A percentile compares a stretch with the other conserved stretches of the same genome.
Conservation (phyloP, 35 echinoderm and acorn worm genomes). For the Apostichopus parvimensis region DNA sequence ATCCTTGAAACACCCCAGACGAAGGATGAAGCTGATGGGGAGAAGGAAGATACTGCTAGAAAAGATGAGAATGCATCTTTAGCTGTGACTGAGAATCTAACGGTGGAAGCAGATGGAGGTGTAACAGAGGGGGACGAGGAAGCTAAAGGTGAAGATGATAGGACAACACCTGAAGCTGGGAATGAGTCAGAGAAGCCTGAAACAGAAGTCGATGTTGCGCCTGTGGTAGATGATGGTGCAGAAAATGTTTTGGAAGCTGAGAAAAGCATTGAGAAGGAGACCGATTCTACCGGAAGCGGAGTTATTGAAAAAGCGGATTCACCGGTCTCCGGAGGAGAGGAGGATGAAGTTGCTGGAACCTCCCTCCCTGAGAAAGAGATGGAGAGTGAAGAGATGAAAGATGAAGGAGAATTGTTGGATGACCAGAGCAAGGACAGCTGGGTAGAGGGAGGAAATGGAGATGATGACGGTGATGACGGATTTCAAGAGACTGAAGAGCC, state of each 20-base stretch:
- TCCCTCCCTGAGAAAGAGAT: background rate
- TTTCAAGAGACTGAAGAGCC: slow-evolving; percentile 8
- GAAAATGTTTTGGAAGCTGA: background rate
- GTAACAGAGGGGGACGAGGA: background rate
- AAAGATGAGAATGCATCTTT: background rate
- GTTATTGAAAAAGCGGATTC: background rate
- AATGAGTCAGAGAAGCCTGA: slow-evolving; percentile 8
- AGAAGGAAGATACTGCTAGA: background rate
- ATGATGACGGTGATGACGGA: background rate
- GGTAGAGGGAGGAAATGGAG: background rate
- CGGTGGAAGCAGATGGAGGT: no score
- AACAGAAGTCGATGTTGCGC: background rate
- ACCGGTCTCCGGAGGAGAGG: background rate
- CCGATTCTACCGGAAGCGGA: background rate
- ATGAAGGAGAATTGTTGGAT: slow-evolving; percentile 15
- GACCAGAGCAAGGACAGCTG: slow-evolving; percentile 6
- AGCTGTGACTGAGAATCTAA: background rate
- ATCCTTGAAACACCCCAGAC: background rate
- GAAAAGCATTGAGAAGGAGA: background rate
- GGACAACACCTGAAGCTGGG: background rate
- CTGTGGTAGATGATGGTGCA: slow-evolving; percentile 12
- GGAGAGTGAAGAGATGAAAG: background rate
- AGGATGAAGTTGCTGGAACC: background rate
- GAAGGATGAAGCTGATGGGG: background rate
- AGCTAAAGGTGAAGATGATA: slow-evolving; percentile 17